phyloP scores from a whole-genome alignment of 2,888 invertebrate species.

The Myathropa florea region DNA sequence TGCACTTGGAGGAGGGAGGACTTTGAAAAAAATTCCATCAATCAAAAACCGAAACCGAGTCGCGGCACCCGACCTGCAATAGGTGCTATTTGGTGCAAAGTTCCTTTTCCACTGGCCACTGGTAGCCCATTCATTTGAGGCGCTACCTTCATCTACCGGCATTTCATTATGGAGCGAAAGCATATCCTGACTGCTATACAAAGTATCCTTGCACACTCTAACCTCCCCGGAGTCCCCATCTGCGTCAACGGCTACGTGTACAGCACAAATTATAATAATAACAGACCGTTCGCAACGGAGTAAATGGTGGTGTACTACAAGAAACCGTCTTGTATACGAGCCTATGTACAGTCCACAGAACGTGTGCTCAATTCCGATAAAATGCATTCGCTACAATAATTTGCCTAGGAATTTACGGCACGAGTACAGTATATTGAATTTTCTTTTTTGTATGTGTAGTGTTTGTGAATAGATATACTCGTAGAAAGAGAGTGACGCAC shows the following conservation, averaged over 20 bases:
- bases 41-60: conserved; percentile 14
- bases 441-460: neutral
- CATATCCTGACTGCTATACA: conserved; percentile 48
- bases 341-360: neutral
- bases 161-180: conserved; percentile 47
- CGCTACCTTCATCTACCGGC: conserved; percentile 44
- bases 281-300: conserved; percentile 53
- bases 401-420: conserved; percentile 13
- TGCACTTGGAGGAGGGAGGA: neutral
- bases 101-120: conserved; percentile 57
- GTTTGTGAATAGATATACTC: conserved; percentile 1
- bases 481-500: conserved; percentile 16
- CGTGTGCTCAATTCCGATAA: conserved; percentile 39
- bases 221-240: neutral
- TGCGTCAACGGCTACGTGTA: neutral
- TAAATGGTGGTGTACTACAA: conserved; percentile 44
- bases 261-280: conserved; percentile 63
- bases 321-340: conserved; percentile 24
- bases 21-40: conserved; percentile 24
- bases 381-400: conserved; percentile 49
- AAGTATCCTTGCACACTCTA: conserved; percentile 29
- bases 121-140: conserved; percentile 43
- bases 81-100: conserved; percentile 37
- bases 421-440: neutral
- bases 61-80: conserved; percentile 26